phyloP scores from a whole-genome alignment of 2,888 invertebrate genomes.

The Graphium colonna region DNA sequence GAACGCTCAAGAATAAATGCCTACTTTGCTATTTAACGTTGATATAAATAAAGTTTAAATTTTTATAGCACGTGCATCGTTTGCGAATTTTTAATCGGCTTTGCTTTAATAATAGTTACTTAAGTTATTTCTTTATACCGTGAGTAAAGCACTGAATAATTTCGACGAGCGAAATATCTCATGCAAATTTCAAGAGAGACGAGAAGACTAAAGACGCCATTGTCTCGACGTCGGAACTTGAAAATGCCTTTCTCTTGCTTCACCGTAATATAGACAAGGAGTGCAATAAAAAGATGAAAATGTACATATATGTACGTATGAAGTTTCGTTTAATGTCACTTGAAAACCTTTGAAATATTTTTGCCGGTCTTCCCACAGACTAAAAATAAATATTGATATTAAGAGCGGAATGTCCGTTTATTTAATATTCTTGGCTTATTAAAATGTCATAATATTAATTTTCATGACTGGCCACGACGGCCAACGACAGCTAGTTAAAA shows the following conservation, averaged over 20 bases:
- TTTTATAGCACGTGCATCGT: no score
- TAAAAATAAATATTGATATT: no score
- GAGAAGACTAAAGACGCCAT: conserved; percentile 22
- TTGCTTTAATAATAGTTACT: no score
- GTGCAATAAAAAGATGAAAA: conserved; percentile 1
- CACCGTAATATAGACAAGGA: background rate
- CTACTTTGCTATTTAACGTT: background rate
- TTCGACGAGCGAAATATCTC: conserved; percentile 10
- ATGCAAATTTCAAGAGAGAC: conserved; percentile 20
- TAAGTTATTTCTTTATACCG: no score
- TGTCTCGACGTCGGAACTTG: conserved; percentile 31
- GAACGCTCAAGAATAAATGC: background rate
- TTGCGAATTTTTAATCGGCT: no score
- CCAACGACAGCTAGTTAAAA: conserved; percentile 9
- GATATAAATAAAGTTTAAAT: no score
- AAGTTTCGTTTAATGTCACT: background rate
- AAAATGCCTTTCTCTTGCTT: conserved; percentile 18
- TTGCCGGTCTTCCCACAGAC: background rate
- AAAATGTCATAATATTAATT: no score
- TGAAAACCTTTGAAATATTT: background rate
- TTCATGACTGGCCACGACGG: no score
- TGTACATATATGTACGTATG: background rate
- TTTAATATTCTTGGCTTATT: no score
- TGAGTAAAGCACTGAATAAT: conserved; percentile 13
- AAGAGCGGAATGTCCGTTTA: no score